phyloP scores from a whole-genome alignment of 2,113 vertebrate species.

The Cettia cetti region DNA sequence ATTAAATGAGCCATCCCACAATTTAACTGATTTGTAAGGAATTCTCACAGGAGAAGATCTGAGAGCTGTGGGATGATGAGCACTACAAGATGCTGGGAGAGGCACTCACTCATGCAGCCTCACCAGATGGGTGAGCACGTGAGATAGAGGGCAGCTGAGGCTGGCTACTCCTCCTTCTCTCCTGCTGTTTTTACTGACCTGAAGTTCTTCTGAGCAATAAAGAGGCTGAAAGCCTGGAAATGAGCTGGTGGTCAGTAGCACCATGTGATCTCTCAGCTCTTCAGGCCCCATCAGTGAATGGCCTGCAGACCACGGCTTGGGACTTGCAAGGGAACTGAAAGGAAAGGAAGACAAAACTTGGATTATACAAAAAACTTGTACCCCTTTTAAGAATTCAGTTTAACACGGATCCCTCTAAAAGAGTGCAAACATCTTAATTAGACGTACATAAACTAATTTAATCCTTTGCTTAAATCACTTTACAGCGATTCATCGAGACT shows the following conservation, averaged over 20 bases:
- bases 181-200: conserved; percentile 25
- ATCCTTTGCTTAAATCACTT: conserved; percentile 14
- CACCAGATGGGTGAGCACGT: background rate
- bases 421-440: background rate
- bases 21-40: background rate
- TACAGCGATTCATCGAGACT: background rate
- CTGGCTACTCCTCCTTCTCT: background rate
- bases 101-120: background rate
- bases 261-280: background rate
- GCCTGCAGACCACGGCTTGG: background rate
- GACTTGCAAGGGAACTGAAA: background rate
- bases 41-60: background rate
- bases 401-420: background rate
- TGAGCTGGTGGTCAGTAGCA: background rate
- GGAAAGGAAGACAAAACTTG: background rate
- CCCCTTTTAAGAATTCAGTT: background rate
- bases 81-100: background rate
- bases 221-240: background rate
- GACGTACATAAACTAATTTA: background rate
- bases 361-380: background rate
- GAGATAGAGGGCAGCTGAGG: background rate
- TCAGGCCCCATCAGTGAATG: background rate
- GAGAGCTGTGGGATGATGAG: background rate
- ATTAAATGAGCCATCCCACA: background rate
- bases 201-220: background rate